These are phyloP conservation scores for Xerus inauris DNA, from an alignment of 2,113 vertebrate genomes.

Conservation along the genomic window DNA sequence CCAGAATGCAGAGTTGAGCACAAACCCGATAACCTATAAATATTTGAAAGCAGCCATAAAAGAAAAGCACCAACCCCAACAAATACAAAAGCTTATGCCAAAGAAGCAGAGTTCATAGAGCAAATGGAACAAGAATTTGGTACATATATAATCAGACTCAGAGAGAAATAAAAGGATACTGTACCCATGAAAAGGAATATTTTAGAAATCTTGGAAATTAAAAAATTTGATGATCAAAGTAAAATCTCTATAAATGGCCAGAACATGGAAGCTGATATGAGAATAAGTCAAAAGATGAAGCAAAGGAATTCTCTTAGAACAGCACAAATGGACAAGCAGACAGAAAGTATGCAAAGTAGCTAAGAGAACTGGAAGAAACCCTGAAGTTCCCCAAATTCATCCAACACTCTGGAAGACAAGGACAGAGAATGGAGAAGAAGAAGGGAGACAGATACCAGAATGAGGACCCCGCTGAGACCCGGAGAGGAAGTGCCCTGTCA, in stretches of 20 bases:
- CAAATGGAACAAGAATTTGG: conserved; percentile 54
- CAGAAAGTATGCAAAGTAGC: background rate
- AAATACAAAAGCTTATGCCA: conserved; percentile 25
- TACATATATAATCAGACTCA: conserved; percentile 52
- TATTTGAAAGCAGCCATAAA: background rate
- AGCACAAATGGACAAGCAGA: background rate
- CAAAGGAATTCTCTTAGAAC: background rate
- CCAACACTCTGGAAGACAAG: background rate
- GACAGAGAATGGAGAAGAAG: background rate
- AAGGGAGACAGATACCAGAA: background rate
- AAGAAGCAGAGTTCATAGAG: conserved; percentile 56
- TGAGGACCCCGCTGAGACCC: background rate
- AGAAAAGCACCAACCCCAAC: background rate
- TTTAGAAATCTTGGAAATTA: conserved; percentile 61
- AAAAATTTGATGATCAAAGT: conserved; percentile 66
- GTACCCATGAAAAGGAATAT: conserved; percentile 50
- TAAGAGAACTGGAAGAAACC: background rate
- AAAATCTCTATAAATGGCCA: conserved; percentile 58
- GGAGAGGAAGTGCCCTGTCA: background rate
- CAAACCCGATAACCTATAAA: background rate
- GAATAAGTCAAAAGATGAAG: background rate
- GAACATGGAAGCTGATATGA: background rate
- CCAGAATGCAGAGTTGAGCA: background rate
- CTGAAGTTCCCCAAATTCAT: no score
- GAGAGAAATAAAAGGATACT: conserved; percentile 61